phyloP scores from a whole-genome alignment of 1,140 invertebrate genomes.

The Pseudachorutes palmiensis region DNA sequence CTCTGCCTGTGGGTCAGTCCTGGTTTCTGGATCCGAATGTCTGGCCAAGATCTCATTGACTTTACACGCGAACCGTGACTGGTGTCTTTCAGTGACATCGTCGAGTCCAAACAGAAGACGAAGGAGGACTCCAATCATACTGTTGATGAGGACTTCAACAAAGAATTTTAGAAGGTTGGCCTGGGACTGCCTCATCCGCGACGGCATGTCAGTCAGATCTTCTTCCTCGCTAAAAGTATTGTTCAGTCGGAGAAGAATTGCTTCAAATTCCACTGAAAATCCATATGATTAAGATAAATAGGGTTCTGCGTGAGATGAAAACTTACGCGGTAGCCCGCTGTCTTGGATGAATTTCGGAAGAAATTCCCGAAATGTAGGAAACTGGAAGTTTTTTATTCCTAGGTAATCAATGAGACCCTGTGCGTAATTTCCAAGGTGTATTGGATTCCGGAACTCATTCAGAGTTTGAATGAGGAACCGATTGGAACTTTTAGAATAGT shows the following conservation, averaged over 20 bases:
- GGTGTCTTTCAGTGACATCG: conserved; percentile 52
- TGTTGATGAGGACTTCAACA: conserved; percentile 53
- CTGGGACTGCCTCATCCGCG: conserved; percentile 37
- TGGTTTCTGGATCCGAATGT: background rate
- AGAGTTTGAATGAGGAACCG: background rate
- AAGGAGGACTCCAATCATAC: conserved; percentile 53
- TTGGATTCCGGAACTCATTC: background rate
- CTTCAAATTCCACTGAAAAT: conserved; percentile 28
- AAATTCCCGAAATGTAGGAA: conserved; percentile 22
- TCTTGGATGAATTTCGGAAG: conserved; percentile 30
- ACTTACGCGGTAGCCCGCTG: conserved; percentile 26
- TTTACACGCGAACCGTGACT: conserved; percentile 48
- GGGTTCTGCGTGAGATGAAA: background rate
- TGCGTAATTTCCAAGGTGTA: background rate
- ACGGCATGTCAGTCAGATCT: conserved; percentile 41
- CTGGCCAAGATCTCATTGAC: conserved; percentile 42
- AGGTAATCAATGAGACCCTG: conserved; percentile 23
- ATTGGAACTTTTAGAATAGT: background rate
- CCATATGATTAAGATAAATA: background rate
- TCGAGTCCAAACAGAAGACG: conserved; percentile 57
- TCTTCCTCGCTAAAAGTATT: conserved; percentile 47
- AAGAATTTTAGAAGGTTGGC: background rate
- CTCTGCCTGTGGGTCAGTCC: background rate
- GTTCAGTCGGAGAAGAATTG: conserved; percentile 21
- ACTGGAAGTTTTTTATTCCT: conserved; percentile 22